Evolutionary conservation across 2,113 vertebrate species (phyloP).

Genomic region (Addax nasomaculatus): DNA sequence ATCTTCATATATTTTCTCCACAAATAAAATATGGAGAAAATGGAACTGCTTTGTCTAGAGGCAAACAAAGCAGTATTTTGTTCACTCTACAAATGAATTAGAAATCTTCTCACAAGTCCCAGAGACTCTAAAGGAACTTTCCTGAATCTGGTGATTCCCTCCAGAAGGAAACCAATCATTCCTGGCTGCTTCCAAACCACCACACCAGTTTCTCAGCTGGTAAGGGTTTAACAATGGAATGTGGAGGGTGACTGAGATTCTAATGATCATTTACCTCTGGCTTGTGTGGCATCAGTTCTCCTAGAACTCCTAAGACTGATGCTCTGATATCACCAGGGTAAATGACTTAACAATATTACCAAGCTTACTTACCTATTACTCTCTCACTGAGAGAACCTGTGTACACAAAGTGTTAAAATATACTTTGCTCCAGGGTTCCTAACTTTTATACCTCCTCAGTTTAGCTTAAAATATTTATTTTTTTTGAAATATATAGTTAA

Average conservation of each 20-base stretch:
- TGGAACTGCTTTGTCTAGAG: neutral
- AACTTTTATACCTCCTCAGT: neutral
- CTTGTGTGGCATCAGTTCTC: neutral
- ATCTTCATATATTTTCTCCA: neutral
- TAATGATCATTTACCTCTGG: neutral
- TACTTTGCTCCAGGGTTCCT: neutral
- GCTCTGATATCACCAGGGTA: neutral
- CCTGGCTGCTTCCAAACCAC: neutral
- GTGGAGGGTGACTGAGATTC: neutral
- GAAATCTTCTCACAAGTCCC: neutral
- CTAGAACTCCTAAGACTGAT: neutral
- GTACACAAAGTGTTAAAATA: neutral
- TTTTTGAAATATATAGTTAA: neutral
- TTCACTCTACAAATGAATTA: neutral
- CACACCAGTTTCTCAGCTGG: neutral
- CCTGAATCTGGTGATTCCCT: neutral
- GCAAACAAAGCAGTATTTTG: neutral
- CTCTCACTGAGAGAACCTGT: neutral
- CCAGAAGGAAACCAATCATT: neutral
- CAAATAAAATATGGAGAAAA: neutral
- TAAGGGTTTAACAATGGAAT: neutral
- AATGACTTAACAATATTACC: neutral
- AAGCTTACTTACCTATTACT: neutral
- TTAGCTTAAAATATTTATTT: neutral
- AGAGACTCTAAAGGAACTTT: neutral